Percentiles rank a stretch among this genome's conserved stretches.
phyloP scores from a whole-genome alignment of 2,113 vertebrate genomes.

The Stictonetta naevosa region DNA sequence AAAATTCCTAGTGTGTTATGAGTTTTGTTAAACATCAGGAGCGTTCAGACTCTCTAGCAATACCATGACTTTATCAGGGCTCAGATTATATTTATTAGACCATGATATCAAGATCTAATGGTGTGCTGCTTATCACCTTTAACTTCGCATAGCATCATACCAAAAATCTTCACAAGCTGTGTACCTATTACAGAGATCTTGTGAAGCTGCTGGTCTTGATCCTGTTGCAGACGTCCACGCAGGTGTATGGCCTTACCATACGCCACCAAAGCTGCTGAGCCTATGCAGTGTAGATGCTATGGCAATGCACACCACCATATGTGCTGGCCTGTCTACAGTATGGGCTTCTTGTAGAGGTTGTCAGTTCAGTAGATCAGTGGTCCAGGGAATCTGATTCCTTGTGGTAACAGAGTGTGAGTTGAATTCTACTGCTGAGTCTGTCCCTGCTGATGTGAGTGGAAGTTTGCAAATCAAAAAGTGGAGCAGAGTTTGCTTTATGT shows the following conservation, averaged over 20 bases:
- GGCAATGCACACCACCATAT: background rate
- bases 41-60: background rate
- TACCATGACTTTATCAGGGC: background rate
- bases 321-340: background rate
- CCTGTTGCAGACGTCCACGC: background rate
- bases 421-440: rapidly evolving
- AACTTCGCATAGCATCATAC: background rate
- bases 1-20: background rate
- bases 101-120: background rate
- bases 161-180: slow-evolving; percentile 21
- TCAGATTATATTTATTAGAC: background rate
- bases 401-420: background rate
- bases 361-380: background rate
- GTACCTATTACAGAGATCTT: background rate
- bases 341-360: background rate
- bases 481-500: background rate
- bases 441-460: background rate
- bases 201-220: background rate
- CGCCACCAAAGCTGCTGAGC: background rate
- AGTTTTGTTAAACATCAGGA: background rate
- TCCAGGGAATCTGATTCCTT: background rate
- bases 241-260: background rate
- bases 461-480: background rate
- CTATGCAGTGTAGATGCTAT: background rate
- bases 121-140: background rate